These are phyloP conservation scores for Catagonus wagneri DNA, from an alignment of 2,113 vertebrate genomes.

Conservation along the genomic window DNA sequence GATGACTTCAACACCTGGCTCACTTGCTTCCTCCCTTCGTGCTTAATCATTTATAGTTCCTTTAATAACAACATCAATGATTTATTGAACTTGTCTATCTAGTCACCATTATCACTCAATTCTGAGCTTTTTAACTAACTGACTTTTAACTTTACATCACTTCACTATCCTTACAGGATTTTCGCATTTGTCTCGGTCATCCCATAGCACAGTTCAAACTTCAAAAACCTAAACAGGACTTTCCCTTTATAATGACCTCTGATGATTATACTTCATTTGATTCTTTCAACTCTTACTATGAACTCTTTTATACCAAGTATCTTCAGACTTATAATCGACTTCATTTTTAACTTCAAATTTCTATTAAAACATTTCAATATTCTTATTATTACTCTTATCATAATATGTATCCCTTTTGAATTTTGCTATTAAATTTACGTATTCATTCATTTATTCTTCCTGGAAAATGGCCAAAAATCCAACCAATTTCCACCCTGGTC, in stretches of 20 bases:
- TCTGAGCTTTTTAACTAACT: background rate
- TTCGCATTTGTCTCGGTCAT: background rate
- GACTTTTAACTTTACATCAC: background rate
- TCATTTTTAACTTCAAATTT: constrained; percentile 34
- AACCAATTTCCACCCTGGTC: background rate
- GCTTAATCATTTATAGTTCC: constrained; percentile 25
- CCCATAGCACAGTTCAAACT: background rate
- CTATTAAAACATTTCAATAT: background rate
- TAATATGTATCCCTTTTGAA: background rate
- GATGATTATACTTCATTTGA: background rate
- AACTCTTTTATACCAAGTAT: background rate
- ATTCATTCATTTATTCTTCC: background rate
- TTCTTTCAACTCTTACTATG: background rate
- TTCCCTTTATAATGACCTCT: background rate
- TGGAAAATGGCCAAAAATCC: background rate
- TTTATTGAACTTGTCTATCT: background rate
- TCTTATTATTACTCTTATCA: background rate
- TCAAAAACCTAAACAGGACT: background rate
- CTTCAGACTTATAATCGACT: background rate
- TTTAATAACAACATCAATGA: background rate
- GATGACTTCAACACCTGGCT: constrained; percentile 15
- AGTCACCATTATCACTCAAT: background rate
- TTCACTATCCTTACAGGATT: background rate
- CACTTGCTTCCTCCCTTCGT: background rate
- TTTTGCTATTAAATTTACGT: background rate